These are phyloP conservation scores for Etia nguti DNA, from an alignment of 2,113 vertebrate genomes.

Conservation along the genomic window DNA sequence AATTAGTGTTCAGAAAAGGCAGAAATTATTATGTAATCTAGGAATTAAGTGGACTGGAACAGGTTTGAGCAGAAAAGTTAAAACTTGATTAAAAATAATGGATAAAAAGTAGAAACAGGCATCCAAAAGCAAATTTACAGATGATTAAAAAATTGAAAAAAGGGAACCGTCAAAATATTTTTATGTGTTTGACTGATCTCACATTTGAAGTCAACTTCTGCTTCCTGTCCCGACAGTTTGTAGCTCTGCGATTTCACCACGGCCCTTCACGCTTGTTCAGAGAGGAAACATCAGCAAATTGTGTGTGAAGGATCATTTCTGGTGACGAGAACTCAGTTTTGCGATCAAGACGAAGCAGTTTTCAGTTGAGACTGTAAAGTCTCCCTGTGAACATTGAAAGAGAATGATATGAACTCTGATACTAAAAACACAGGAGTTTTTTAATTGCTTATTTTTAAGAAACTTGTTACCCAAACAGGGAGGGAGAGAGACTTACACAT, in stretches of 20 bases:
- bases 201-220: background rate
- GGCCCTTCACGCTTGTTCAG: background rate
- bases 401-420: background rate
- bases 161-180: background rate
- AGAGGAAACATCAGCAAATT: background rate
- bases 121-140: background rate
- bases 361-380: background rate
- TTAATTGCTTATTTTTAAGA: background rate
- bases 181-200: background rate
- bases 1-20: background rate
- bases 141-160: background rate
- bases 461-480: background rate
- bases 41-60: background rate
- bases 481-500: background rate
- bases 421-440: background rate
- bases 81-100: background rate
- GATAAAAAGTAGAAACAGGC: background rate
- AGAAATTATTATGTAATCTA: background rate
- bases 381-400: background rate
- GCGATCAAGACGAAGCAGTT: background rate
- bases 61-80: background rate
- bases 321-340: background rate
- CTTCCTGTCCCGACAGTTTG: background rate
- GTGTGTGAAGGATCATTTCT: background rate
- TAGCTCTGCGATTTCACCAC: background rate